Evolutionary conservation across 1,140 invertebrate genomes (phyloP).

Genomic region (Penaeus indicus): DNA sequence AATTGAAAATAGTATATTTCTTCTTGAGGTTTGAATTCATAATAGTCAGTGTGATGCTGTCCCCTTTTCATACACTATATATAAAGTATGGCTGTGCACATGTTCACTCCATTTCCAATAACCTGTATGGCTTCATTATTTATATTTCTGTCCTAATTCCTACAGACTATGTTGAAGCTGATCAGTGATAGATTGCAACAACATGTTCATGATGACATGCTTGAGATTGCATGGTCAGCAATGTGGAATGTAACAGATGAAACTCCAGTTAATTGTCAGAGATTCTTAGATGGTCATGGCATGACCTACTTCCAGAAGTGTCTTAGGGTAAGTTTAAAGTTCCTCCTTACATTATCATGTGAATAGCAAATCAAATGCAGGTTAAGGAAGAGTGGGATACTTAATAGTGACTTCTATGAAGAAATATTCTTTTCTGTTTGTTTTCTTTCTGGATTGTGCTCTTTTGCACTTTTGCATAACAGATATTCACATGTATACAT

Average conservation of each 20-base stretch:
- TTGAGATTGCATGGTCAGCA: constrained; percentile 83
- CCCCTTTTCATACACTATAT: no score
- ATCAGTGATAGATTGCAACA: constrained; percentile 46
- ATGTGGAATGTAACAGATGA: constrained; percentile 99
- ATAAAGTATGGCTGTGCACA: no score
- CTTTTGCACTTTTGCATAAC: background rate
- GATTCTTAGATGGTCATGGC: constrained; percentile 87
- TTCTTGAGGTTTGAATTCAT: no score
- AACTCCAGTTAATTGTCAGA: constrained; percentile 90
- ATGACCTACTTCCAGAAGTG: constrained; percentile 90
- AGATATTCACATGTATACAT: background rate
- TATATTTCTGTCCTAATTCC: no score
- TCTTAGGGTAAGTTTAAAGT: constrained; percentile 70
- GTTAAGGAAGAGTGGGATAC: background rate
- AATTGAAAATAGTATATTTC: no score
- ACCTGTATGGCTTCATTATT: background rate
- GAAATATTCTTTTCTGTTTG: constrained; percentile 69
- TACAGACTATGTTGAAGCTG: constrained; percentile 58
- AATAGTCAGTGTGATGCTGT: no score
- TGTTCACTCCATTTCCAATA: background rate
- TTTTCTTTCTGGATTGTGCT: background rate
- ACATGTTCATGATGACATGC: constrained; percentile 59
- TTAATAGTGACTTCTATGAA: constrained; percentile 67
- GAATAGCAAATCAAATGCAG: background rate
- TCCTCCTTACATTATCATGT: background rate